Base-by-base conservation (phyloP, 1,140 invertebrate species). In the Propsilocerus akamusi region DNA sequence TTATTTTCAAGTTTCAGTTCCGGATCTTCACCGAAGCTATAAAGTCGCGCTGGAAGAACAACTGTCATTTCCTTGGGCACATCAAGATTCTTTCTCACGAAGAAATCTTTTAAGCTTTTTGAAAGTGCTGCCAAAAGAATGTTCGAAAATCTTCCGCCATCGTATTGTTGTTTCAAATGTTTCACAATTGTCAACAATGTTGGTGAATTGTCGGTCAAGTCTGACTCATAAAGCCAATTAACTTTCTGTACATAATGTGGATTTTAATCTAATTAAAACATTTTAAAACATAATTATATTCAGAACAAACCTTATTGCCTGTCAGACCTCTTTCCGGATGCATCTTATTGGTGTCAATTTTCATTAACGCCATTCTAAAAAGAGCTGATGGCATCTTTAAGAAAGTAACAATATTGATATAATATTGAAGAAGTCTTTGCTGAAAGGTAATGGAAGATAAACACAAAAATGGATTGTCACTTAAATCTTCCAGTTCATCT, bases 91-190 rank as follows among this genome's bases (percentile, higher is more conserved):
- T 62, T 61, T 22, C 54, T 48, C n/a, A 52, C 12, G 37, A 60
- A 62, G 49, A 63, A 65, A 23, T 57, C 58, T 49, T 64, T 55
- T 28, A 67, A 41, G 52, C 60, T 62, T 1, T 50, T 52, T 0
- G 64, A 65, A 3, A 67, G 48, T 6, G 64, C 63, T 34, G 63
- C 54, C 5, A 67, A 46, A 14, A 67, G 3, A 4, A 67, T 56
- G 25, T 67, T 64, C 1, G 55, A 56, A 26, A 67, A 66, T 32
- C 53, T 58, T 1, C 55, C 52, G 0, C 56, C 57, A 6, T 25
- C 17, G 24, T 34, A 49, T 23, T 34, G 32, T 23, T 22, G 14
- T 34, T 49, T 49, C 7, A 34, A 17, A 24, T 5, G 3, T 49
- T 49, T 49, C 7, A 49, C 28, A 11, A 30, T 22, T n/a, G 28